Conservation (phyloP, 1,140 invertebrate genomes). For the Ruditapes philippinarum region DNA sequence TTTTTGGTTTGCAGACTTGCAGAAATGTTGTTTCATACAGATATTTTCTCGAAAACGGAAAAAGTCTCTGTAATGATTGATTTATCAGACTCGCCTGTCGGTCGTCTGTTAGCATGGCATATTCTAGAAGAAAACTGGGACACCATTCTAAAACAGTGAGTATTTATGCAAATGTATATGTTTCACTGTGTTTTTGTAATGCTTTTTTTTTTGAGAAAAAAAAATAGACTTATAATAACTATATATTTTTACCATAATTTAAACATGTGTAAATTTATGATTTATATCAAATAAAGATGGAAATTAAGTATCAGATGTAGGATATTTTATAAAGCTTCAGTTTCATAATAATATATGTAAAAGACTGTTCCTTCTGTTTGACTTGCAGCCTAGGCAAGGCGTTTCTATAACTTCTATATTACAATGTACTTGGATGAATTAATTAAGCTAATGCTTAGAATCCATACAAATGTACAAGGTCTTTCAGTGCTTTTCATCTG, state of each 20-base stretch:
- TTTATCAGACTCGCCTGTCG: neutral
- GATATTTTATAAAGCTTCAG: too few relatives aligned
- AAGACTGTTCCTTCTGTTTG: too few relatives aligned
- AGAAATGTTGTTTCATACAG: neutral
- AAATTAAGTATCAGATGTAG: too few relatives aligned
- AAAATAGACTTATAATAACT: neutral
- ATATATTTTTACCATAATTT: neutral
- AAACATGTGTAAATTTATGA: neutral
- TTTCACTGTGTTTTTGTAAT: neutral
- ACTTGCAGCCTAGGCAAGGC: too few relatives aligned
- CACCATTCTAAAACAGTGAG: neutral
- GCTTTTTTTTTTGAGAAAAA: neutral
- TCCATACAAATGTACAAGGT: too few relatives aligned
- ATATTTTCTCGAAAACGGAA: constrained; percentile 1
- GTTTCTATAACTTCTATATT: too few relatives aligned
- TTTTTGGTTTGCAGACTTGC: neutral
- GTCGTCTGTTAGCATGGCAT: neutral
- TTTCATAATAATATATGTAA: too few relatives aligned
- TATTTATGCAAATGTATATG: neutral
- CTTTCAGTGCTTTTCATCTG: too few relatives aligned
- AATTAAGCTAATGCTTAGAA: too few relatives aligned
- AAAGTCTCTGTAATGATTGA: neutral
- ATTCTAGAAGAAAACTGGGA: neutral
- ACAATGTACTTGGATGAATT: too few relatives aligned
- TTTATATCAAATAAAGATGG: too few relatives aligned